Percentiles rank a stretch among this genome's conserved stretches.
Evolutionary conservation across 2,888 invertebrate genomes (phyloP).

Genomic region (Pseudolycoriella hygida): DNA sequence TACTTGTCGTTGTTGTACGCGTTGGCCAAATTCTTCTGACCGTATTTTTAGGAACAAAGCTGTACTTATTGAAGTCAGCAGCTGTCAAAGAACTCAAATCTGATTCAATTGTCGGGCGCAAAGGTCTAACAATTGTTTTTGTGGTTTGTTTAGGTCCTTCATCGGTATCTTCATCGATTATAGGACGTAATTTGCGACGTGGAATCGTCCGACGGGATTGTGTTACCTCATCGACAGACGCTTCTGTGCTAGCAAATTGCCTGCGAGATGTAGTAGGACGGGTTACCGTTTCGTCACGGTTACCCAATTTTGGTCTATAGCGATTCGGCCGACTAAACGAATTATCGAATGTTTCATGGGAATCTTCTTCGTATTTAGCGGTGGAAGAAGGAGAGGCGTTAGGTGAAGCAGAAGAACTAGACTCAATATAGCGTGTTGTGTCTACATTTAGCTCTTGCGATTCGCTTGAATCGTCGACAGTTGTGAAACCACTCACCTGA

Average conservation of each 20-base stretch:
- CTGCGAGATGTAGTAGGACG: background rate
- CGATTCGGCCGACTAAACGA: background rate
- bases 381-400: too few relatives aligned
- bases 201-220: background rate
- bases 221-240: background rate
- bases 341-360: background rate
- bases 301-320: background rate
- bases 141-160: background rate
- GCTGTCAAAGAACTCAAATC: constrained; percentile 8
- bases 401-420: background rate
- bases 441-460: background rate
- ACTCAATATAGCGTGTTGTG: background rate
- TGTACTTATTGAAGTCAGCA: constrained; percentile 3
- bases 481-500: constrained; percentile 2
- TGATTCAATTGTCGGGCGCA: constrained; percentile 1
- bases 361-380: background rate
- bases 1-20: background rate
- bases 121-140: constrained; percentile 1
- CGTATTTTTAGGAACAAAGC: background rate
- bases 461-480: background rate
- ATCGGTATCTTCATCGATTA: constrained; percentile 2
- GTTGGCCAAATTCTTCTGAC: constrained; percentile 1
- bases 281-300: too few relatives aligned
- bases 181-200: constrained; percentile 3
- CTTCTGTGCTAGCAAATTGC: background rate